Evolutionary conservation across 2,888 invertebrate genomes (phyloP), one percentile per base, ranked within the genome.

Genomic region (Gastracanthus pulcherrimus): DNA sequence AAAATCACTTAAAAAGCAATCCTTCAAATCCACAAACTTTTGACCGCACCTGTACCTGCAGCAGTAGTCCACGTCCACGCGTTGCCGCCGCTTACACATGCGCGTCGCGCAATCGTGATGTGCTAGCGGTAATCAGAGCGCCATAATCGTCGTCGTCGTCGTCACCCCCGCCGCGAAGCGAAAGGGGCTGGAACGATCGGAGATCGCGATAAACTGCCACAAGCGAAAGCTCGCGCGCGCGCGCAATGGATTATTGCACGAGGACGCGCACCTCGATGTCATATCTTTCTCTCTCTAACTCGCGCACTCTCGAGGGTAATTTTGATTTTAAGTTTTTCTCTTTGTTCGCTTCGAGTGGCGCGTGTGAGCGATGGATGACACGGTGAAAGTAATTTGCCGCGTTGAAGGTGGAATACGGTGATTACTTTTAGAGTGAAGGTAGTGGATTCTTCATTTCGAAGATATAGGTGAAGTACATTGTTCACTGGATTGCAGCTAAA

Each of bases 121-220:
- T n/a, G 62, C 23, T 3, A 26, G 13, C n/a, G n/a, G n/a, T n/a
- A n/a, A n/a, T n/a, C n/a, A n/a, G n/a, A n/a, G n/a, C 55, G 26
- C 66, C 23, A 38, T 58, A 66, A 48, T 75, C 64, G 66, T n/a
- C 75, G 75, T 29, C 38, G 26, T 29, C 75, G 75, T 29, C 38
- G 26, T 29, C 66, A 16, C 55, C 41, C 58, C 29, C 6, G 64
- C 38, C 66, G 55, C 34, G 31, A 26, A 11, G 2, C 23, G 13
- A 23, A 19, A 9, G 55, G 38, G 76, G 76, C 38, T 66, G 74
- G 62, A 41, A 41, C 41, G 62, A 41, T 67, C 58, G 67, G 19
- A 9, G 41, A 76, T 76, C 55, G 26, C 51, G 76, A 76, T 76
- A 75, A 67, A 16, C 16, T 7, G 58, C 48, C 62, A 13, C 48